A percentile compares a stretch with the other conserved stretches of the same genome.
Evolutionary conservation across 2,113 vertebrate genomes (phyloP).

Genomic region (Todiramphus chloris): DNA sequence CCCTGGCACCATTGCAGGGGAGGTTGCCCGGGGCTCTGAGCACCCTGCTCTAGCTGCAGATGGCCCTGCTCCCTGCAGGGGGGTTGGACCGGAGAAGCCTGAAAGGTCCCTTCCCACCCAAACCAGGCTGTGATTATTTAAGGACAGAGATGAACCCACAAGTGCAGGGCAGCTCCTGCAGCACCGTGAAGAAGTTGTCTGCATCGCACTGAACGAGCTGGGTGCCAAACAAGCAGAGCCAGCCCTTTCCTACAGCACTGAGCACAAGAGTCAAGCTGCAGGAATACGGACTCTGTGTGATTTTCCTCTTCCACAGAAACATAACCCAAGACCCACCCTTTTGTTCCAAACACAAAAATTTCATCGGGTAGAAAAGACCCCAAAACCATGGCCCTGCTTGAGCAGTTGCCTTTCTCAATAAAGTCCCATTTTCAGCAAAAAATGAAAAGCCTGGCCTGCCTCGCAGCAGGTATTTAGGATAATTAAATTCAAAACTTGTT

Average conservation of each 20-base stretch:
- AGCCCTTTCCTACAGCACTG: background rate
- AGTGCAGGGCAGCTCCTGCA: no score
- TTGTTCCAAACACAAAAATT: background rate
- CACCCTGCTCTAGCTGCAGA: no score
- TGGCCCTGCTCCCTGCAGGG: no score
- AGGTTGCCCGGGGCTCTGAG: no score
- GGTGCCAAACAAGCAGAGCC: background rate
- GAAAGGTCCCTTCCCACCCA: no score
- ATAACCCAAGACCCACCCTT: background rate
- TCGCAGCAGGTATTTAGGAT: background rate
- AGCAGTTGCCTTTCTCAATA: accelerated
- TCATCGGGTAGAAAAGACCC: background rate
- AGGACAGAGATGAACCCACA: no score
- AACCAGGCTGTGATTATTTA: no score
- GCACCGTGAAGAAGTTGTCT: no score
- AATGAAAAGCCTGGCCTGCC: background rate
- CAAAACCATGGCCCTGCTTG: accelerated
- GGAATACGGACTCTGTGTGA: accelerated
- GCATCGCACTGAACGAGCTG: no score
- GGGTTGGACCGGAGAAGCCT: no score
- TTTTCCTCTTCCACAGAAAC: background rate
- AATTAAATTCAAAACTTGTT: background rate
- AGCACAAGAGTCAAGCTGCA: background rate
- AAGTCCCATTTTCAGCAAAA: background rate
- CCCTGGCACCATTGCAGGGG: no score